Evolutionary conservation across 2,113 vertebrate species (phyloP), one percentile per base, ranked within the genome.

Genomic region (Caretta caretta): DNA sequence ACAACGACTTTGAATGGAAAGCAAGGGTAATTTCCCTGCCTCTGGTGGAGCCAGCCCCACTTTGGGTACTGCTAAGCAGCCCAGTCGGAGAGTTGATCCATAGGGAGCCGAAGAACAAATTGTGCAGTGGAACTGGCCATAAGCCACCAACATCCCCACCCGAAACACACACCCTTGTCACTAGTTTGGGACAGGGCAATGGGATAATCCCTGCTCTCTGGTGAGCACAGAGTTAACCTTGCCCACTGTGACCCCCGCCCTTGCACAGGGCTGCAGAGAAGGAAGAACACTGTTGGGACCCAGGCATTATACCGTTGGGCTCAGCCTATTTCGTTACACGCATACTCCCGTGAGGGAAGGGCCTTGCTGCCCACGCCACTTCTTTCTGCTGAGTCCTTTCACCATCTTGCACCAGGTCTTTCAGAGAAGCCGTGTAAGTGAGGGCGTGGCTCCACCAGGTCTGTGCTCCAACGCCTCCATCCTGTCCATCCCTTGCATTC

Each of bases 21-120:
- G 5, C 62, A 24, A 11, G 51, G 22, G 6, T 3, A n/a, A 29
- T 27, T 35, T 50, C 51, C 76, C 24, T 2, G 72, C 42, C 54
- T n/a, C 14, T 4, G 0, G 0, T 17, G 29, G 27, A 51, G 51
- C 81, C 56, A 49, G 13, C 11, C 25, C 84, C 20, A 0, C 0
- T 4, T 54, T 81, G 53, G 8, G 31, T 16, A 8, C 0, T 0
- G 54, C 85, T 17, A 17, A 69, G 42, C 46, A 46, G 31, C 31
- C 31, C 57, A 9, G 35, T 16, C 35, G 17, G 16, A 69, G 7
- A n/a, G 65, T n/a, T 19, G 65, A 69, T 17, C 35, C 59, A 31
- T 29, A 14, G 29, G 29, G 29, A 29, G 14, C 4, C 4, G 9
- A 16, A 69, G 16, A 69, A 38, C 35, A 69, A n/a, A 38, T 38